Evolutionary conservation across 2,888 invertebrate genomes (phyloP).

Genomic region (Nephrotoma guestfalica): DNA sequence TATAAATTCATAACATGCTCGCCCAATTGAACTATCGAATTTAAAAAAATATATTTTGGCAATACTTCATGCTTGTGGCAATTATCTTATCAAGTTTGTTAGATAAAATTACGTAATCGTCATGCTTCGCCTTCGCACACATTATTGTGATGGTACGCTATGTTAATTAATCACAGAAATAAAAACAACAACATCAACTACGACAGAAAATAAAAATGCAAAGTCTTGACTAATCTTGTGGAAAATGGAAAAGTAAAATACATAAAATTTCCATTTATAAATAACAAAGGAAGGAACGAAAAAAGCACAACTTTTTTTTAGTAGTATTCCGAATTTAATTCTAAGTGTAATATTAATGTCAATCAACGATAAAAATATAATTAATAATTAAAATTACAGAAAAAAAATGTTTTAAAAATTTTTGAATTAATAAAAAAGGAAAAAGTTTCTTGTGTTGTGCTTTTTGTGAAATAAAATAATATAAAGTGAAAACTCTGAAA

Average conservation of each 20-base stretch:
- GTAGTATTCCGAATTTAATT: not conserved
- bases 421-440: not conserved
- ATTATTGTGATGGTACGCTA: not conserved
- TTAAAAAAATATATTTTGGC: not conserved
- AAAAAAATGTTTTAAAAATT: not conserved
- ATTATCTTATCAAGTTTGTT: not conserved
- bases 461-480: not conserved
- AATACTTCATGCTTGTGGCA: not conserved
- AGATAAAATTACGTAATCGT: not conserved
- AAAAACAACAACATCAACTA: not conserved
- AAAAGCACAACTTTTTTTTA: not conserved
- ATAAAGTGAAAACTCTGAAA: not conserved
- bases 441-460: not conserved
- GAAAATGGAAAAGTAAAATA: not conserved
- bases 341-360: not conserved
- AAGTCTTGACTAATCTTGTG: not conserved
- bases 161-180: not conserved
- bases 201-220: not conserved
- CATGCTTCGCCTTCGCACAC: not conserved
- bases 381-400: not conserved
- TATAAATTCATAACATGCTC: not conserved
- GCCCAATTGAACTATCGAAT: not conserved
- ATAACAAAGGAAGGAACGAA: not conserved
- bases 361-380: not conserved
- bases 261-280: not conserved